Evolutionary conservation across 2,797 vertebrate genomes (phyloP).

Genomic region (Spea hammondii): DNA sequence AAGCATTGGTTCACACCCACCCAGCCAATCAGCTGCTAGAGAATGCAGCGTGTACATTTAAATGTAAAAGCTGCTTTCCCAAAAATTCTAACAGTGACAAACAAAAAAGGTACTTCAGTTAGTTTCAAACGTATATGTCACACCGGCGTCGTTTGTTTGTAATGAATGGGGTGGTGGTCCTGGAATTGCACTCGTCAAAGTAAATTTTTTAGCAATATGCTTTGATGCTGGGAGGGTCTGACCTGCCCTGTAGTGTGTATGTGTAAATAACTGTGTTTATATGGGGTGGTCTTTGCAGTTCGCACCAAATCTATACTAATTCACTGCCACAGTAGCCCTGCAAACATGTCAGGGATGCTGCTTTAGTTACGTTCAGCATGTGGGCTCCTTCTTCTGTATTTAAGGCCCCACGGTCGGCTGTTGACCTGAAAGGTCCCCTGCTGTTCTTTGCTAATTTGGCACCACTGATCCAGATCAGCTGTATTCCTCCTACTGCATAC

Average conservation of each 20-base stretch:
- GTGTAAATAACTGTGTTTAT: constrained; percentile 1
- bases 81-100: too few species aligned
- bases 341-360: constrained; percentile 22
- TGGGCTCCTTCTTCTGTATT: not conserved
- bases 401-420: constrained; percentile 20
- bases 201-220: not conserved
- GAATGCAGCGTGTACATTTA: too few species aligned
- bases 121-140: too few species aligned
- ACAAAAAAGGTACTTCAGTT: too few species aligned
- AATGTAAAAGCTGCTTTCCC: too few species aligned
- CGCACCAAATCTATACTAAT: not conserved
- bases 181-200: too few species aligned
- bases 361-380: constrained; percentile 23
- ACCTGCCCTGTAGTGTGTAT: constrained; percentile 11
- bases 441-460: constrained; percentile 28
- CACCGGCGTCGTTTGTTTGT: too few species aligned
- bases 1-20: too few species aligned
- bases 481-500: not conserved
- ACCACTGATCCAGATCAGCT: constrained; percentile 9
- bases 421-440: constrained; percentile 22
- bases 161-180: too few species aligned
- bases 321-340: constrained; percentile 18
- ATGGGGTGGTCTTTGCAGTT: constrained; percentile 1
- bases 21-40: too few species aligned
- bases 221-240: not conserved